phyloP scores from a whole-genome alignment of 2,797 vertebrate species.

The Apodemus agrarius region DNA sequence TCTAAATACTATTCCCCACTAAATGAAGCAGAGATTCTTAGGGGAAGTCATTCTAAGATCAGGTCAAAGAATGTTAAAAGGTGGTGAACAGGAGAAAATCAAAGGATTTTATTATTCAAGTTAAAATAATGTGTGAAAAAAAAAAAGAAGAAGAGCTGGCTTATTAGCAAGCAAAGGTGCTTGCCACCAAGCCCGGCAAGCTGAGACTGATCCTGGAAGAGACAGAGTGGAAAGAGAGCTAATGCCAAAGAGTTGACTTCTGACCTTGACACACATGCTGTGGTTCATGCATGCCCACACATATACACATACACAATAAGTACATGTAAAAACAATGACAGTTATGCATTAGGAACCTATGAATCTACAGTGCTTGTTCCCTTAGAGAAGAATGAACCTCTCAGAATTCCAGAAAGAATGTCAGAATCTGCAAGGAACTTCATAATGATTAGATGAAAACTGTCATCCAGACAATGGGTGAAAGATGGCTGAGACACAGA shows the following conservation, averaged over 20 bases:
- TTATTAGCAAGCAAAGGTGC: background rate
- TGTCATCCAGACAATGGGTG: background rate
- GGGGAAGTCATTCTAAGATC: background rate
- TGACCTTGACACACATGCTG: background rate
- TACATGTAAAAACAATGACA: background rate
- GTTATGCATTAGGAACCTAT: background rate
- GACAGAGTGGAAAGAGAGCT: background rate
- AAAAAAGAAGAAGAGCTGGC: background rate
- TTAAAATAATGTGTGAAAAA: background rate
- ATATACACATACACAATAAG: background rate
- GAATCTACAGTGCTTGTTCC: background rate
- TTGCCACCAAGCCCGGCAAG: background rate
- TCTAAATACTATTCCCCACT: background rate
- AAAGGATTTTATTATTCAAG: background rate
- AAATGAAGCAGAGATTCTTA: background rate
- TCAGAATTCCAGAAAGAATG: slow-evolving; percentile 25
- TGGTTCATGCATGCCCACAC: too few relatives aligned
- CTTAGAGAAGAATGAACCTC: background rate
- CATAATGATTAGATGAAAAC: slow-evolving; percentile 10
- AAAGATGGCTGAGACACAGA: background rate
- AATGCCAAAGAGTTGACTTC: background rate
- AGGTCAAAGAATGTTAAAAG: background rate
- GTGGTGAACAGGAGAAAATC: background rate
- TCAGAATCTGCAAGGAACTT: slow-evolving; percentile 1
- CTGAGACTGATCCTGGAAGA: background rate